Percentiles rank a stretch among this genome's conserved stretches.
Conservation (phyloP, 2,113 vertebrate genomes). For the rabbit (Oryctolagus cuniculus) region DNA sequence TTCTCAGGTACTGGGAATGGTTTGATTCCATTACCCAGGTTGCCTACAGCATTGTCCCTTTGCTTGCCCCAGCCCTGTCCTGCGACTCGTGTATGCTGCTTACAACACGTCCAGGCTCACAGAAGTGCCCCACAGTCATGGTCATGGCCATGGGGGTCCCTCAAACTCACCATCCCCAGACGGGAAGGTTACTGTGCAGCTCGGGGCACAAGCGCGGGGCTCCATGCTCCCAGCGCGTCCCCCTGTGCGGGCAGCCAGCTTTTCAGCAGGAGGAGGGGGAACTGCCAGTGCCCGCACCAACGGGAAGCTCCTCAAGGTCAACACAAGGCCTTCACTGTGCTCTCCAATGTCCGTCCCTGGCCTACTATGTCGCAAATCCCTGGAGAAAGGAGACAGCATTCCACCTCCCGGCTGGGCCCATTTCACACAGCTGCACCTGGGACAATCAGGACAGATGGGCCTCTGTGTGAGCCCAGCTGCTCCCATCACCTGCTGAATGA, state of each 20-base stretch:
- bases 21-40: background rate
- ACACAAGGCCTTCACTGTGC: background rate
- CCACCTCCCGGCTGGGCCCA: background rate
- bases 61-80: background rate
- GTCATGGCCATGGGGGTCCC: too few species aligned
- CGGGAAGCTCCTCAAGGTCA: background rate
- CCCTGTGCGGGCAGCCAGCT: background rate
- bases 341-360: background rate
- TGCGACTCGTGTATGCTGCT: background rate
- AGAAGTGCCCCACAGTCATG: background rate
- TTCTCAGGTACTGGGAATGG: background rate
- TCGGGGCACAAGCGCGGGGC: background rate
- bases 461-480: background rate
- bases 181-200: background rate
- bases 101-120: background rate
- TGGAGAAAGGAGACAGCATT: background rate
- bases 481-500: background rate
- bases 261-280: background rate
- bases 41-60: too few species aligned
- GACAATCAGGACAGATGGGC: background rate
- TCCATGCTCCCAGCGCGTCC: background rate
- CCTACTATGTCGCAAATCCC: background rate
- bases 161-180: background rate
- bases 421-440: background rate
- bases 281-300: background rate